Evolutionary conservation across 2,113 vertebrate genomes (phyloP).

Genomic region (Scopus umbretta): DNA sequence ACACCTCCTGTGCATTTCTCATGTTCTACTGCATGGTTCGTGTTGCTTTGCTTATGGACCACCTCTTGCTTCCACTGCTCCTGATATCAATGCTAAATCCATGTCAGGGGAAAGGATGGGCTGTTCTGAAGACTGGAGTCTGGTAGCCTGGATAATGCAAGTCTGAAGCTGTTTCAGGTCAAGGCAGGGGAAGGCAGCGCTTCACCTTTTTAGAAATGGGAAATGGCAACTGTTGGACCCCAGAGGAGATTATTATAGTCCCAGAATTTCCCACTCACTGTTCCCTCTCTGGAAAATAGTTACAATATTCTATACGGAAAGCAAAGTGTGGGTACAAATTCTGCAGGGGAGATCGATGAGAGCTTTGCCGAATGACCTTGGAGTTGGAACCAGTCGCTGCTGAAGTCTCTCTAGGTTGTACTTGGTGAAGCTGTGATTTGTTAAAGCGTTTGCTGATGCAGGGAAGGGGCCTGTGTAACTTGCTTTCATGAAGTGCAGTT

Average conservation of each 20-base stretch:
- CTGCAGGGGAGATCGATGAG: background rate
- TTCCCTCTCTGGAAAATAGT: background rate
- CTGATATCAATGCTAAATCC: background rate
- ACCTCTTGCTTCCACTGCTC: background rate
- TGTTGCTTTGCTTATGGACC: background rate
- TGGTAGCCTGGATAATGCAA: background rate
- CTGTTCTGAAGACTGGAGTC: background rate
- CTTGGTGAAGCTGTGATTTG: background rate
- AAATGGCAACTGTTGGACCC: background rate
- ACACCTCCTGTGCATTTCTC: background rate
- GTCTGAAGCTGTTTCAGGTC: background rate
- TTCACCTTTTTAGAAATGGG: background rate
- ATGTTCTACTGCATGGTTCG: background rate
- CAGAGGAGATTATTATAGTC: background rate
- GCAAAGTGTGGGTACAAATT: background rate
- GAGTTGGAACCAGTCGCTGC: background rate
- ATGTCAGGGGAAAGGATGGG: background rate
- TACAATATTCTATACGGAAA: rapidly evolving
- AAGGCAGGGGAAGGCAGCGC: background rate
- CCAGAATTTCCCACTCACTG: background rate
- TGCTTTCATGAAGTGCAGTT: background rate
- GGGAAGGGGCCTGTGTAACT: background rate
- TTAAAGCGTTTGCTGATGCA: background rate
- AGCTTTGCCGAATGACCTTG: background rate
- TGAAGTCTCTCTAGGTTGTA: background rate